phyloP scores from a whole-genome alignment of 2,888 invertebrate genomes.

The Iselma pallidipennis region DNA sequence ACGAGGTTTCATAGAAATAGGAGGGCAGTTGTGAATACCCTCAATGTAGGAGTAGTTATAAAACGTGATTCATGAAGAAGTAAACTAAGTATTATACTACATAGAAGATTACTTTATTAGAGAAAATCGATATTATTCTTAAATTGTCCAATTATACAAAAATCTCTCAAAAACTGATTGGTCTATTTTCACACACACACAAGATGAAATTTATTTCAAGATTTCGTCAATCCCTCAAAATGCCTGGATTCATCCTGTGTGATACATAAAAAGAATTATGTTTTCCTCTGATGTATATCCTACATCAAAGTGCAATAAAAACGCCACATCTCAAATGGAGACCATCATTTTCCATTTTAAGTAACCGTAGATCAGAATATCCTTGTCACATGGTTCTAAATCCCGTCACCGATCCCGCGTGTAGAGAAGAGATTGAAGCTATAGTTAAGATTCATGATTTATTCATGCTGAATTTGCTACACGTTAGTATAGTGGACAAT shows the following conservation, averaged over 20 bases:
- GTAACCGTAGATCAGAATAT: slow-evolving; percentile 36
- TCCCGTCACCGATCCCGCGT: slow-evolving; percentile 27
- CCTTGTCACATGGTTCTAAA: slow-evolving; percentile 33
- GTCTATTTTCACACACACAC: too few relatives aligned
- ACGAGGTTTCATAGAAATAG: too few relatives aligned
- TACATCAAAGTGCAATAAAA: slow-evolving; percentile 46
- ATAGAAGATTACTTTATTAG: too few relatives aligned
- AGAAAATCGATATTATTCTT: too few relatives aligned
- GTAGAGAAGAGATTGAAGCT: slow-evolving; percentile 33
- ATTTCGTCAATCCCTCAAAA: slow-evolving; percentile 6
- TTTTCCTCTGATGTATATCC: slow-evolving; percentile 38
- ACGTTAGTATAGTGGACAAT: slow-evolving; percentile 32
- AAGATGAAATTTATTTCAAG: slow-evolving; percentile 3
- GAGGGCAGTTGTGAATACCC: too few relatives aligned
- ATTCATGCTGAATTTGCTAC: slow-evolving; percentile 39
- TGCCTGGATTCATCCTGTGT: slow-evolving; percentile 9
- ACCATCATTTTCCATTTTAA: slow-evolving; percentile 47
- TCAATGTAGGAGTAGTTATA: too few relatives aligned
- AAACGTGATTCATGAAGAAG: too few relatives aligned
- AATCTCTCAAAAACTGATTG: too few relatives aligned
- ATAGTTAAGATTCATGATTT: slow-evolving; percentile 39
- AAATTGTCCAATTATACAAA: too few relatives aligned
- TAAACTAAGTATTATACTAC: too few relatives aligned
- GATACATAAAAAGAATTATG: slow-evolving; percentile 41
- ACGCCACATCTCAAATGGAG: slow-evolving; percentile 45